Percentiles rank a stretch among this genome's conserved stretches.
phyloP scores from a whole-genome alignment of 2,113 vertebrate genomes.

The Ardeotis arabs region DNA sequence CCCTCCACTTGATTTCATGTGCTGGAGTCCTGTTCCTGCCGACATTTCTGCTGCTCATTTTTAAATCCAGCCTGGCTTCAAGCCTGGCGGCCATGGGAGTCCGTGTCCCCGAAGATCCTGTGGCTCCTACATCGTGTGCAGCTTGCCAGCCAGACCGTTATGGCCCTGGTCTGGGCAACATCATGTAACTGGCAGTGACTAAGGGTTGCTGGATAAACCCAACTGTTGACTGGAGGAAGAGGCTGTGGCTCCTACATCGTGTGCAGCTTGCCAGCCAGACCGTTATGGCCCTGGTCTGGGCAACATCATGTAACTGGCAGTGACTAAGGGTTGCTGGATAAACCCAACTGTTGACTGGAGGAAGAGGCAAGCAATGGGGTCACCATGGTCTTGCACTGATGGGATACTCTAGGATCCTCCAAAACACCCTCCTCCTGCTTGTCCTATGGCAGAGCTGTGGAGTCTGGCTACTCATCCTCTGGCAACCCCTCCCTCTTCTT shows the following conservation, averaged over 20 bases:
- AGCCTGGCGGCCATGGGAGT: neutral
- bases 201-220: neutral
- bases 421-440: neutral
- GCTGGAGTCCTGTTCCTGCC: neutral
- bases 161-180: neutral
- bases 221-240: accelerated
- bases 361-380: neutral
- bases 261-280: neutral
- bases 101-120: neutral
- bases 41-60: neutral
- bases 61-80: neutral
- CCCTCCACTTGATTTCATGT: slow-evolving; percentile 13
- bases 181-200: neutral
- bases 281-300: neutral
- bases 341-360: accelerated
- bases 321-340: neutral
- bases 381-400: neutral
- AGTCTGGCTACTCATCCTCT: neutral
- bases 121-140: neutral
- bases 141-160: neutral
- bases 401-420: neutral
- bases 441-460: neutral
- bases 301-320: neutral
- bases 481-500: neutral
- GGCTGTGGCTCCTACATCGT: too few relatives aligned